phyloP scores from a whole-genome alignment of 2,888 invertebrate genomes.

The Lepidocyrtoides sp. region DNA sequence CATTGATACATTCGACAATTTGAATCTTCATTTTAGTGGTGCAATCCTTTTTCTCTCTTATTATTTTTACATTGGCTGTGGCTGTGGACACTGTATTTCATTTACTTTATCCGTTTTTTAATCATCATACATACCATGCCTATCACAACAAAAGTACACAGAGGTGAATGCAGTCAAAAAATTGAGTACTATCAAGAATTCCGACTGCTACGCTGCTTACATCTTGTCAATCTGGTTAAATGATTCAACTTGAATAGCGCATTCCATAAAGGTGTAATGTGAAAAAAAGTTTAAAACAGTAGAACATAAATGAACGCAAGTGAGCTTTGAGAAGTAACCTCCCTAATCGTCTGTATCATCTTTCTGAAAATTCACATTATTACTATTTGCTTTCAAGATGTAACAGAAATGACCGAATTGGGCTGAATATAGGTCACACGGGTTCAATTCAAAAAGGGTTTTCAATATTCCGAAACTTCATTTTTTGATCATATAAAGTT shows the following conservation, averaged over 20 bases:
- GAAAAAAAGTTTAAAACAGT: neutral
- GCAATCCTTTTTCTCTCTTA: too few relatives aligned
- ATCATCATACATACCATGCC: too few relatives aligned
- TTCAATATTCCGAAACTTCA: too few relatives aligned
- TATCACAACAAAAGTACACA: neutral
- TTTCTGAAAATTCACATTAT: too few relatives aligned
- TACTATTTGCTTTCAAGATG: neutral
- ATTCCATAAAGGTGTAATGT: conserved; percentile 8
- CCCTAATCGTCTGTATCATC: too few relatives aligned
- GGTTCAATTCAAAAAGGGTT: neutral
- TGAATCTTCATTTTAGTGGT: too few relatives aligned
- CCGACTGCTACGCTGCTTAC: neutral
- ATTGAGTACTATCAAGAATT: conserved; percentile 8
- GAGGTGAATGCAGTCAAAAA: neutral
- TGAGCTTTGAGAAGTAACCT: neutral
- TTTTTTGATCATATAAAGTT: too few relatives aligned
- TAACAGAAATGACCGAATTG: neutral
- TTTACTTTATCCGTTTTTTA: too few relatives aligned
- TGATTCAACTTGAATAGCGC: conserved; percentile 32
- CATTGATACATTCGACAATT: too few relatives aligned
- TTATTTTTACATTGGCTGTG: too few relatives aligned
- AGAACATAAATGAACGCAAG: neutral
- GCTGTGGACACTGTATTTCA: too few relatives aligned
- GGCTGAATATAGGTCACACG: neutral
- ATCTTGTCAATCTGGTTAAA: conserved; percentile 55